Conservation (phyloP, 2,797 vertebrate species). For the Myiothlypis coronata region DNA sequence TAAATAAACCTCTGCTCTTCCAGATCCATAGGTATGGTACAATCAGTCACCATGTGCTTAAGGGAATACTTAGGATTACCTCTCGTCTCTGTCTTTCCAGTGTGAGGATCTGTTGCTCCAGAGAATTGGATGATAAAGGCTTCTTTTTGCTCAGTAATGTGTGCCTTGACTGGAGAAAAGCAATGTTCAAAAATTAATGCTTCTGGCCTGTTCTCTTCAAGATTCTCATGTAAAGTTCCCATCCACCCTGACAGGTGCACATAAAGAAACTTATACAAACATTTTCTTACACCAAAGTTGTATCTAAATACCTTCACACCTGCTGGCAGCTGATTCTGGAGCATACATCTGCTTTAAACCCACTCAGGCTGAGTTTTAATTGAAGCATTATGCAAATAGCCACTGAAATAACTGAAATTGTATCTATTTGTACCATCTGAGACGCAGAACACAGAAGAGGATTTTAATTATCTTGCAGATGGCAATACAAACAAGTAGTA, state of each 20-base stretch:
- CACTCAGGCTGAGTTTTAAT: neutral
- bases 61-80: constrained; percentile 61
- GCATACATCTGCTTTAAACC: neutral
- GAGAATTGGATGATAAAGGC: neutral
- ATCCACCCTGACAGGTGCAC: neutral
- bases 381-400: neutral
- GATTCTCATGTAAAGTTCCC: neutral
- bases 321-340: neutral
- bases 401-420: neutral
- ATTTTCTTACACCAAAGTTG: neutral
- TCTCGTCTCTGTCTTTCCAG: constrained; percentile 82
- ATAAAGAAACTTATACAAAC: neutral
- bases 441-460: neutral
- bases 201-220: neutral
- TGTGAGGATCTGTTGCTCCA: constrained; percentile 69
- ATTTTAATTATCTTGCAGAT: constrained; percentile 10
- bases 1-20: neutral
- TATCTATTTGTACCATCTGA: neutral
- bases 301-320: neutral
- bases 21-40: accelerated
- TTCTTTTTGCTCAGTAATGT: constrained; percentile 29
- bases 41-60: neutral
- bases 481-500: neutral
- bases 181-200: neutral
- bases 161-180: neutral